These are phyloP conservation scores for Esox masquinongy DNA, from an alignment of 2,797 vertebrate genomes.

Conservation along the genomic window DNA sequence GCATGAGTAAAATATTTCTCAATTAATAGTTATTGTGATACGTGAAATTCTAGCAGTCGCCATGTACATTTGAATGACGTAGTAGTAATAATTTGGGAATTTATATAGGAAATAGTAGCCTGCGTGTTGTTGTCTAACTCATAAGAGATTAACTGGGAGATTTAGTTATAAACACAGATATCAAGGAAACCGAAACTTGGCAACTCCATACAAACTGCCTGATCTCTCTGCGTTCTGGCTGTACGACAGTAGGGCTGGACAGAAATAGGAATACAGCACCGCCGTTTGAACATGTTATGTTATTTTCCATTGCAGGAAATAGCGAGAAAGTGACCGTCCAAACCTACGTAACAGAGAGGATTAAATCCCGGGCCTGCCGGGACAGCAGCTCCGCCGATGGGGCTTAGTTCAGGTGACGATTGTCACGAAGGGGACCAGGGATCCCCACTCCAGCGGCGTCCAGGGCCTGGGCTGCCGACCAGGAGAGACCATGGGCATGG, in stretches of 20 bases:
- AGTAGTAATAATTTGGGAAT: too few relatives aligned
- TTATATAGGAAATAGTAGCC: too few relatives aligned
- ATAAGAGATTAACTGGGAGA: neutral
- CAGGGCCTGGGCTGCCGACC: neutral
- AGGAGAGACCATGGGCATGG: conserved; percentile 30
- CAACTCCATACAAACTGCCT: neutral
- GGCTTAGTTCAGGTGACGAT: neutral
- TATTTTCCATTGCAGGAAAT: neutral
- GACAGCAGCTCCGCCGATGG: neutral
- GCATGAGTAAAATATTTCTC: too few relatives aligned
- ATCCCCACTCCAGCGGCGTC: neutral
- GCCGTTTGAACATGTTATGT: neutral
- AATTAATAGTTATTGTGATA: too few relatives aligned
- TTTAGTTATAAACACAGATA: neutral
- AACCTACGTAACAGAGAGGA: neutral
- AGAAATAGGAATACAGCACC: neutral
- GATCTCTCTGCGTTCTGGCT: neutral
- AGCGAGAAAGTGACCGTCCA: neutral
- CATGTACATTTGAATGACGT: too few relatives aligned
- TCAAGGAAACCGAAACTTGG: conserved; percentile 10
- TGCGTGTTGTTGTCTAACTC: neutral
- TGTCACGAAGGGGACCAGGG: neutral
- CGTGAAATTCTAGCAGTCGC: too few relatives aligned
- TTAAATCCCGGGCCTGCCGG: neutral
- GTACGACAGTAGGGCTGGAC: too few relatives aligned